Evolutionary conservation across 2,888 invertebrate genomes (phyloP).

Genomic region (Lampropteryx suffumata): DNA sequence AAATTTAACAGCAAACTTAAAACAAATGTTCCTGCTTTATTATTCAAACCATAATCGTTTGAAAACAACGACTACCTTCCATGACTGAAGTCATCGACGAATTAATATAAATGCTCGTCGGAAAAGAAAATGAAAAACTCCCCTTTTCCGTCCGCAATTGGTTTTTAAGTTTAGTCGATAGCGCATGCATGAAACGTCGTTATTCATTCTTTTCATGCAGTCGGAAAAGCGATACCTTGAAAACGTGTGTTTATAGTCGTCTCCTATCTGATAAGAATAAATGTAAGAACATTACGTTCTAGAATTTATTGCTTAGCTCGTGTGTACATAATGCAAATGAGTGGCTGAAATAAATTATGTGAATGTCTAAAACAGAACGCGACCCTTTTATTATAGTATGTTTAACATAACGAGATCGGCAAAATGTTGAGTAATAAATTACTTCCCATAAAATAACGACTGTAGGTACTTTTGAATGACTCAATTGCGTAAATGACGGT

Average conservation of each 20-base stretch:
- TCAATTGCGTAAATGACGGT: constrained; percentile 37
- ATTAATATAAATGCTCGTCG: constrained; percentile 52
- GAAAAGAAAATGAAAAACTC: constrained; percentile 58
- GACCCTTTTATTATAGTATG: constrained; percentile 13
- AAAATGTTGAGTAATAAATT: constrained; percentile 13
- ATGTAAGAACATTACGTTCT: constrained; percentile 33
- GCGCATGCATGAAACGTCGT: constrained; percentile 48
- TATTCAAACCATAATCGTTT: constrained; percentile 15
- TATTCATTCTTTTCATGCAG: constrained; percentile 36
- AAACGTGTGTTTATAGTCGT: constrained; percentile 35
- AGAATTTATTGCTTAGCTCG: constrained; percentile 30
- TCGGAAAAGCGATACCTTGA: constrained; percentile 25
- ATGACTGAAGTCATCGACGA: constrained; percentile 58
- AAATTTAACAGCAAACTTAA: constrained; percentile 12
- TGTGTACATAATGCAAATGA: constrained; percentile 35
- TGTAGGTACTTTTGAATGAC: constrained; percentile 20
- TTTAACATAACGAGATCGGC: constrained; percentile 7
- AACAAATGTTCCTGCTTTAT: constrained; percentile 5
- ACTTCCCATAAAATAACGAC: constrained; percentile 13
- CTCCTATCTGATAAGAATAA: constrained; percentile 29
- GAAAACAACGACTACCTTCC: constrained; percentile 49
- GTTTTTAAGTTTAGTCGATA: constrained; percentile 77
- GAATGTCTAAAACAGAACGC: constrained; percentile 29
- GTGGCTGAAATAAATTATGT: constrained; percentile 31
- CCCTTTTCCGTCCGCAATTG: constrained; percentile 63